Base-by-base conservation (phyloP, 1,140 invertebrate species). In the Paracyclopina nana region DNA sequence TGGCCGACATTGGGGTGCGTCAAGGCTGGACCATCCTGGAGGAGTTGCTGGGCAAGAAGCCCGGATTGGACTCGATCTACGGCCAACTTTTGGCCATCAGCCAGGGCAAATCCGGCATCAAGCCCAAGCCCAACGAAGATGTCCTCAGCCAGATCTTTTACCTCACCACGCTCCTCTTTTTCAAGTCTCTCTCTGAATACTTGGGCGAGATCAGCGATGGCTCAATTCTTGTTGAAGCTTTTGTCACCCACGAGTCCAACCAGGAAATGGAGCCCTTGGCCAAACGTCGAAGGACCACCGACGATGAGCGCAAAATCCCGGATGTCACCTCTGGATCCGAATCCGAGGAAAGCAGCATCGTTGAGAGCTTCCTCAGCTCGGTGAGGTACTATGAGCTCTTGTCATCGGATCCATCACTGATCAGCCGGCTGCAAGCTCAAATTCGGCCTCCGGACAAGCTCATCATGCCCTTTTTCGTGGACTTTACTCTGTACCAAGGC, bases 231-330 rank as follows among this genome's bases (percentile, higher is more conserved):
- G 45, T 48, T 4, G 45, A 48, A 14, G 45, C 45, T 28, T 48
- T 48, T 30, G 14, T 44, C 3, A 24, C 42, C 5, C 42, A 44
- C 30, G 25, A 48, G 28, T 22, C 14, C 12, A n/a, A n/a, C n/a
- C 25, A 31, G 28, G 45, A 28, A 30, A 28, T 12, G 25, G 12
- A 14, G 6, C 25, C 20, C 16, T 28, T 16, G 11, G 16, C 14
- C 18, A 48, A 48, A 31, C 45, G 45, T 4, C 45, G 45, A 12
- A 11, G 45, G 16, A 48, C 45, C 25, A 28, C 25, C n/a, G 45
- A 48, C 11, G 45, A 48, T 25, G 45, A 48, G 27, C 42, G 42
- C n/a, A 14, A 22, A 5, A 20, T 4, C 5, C 42, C 42, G 2
- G 16, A 18, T 5, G 24, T 44, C 14, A 44, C 42, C 24, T 22